Percentiles rank a stretch among this genome's conserved stretches.
Conservation (phyloP, 2,113 vertebrate genomes). For the Toxotes jaculatrix region DNA sequence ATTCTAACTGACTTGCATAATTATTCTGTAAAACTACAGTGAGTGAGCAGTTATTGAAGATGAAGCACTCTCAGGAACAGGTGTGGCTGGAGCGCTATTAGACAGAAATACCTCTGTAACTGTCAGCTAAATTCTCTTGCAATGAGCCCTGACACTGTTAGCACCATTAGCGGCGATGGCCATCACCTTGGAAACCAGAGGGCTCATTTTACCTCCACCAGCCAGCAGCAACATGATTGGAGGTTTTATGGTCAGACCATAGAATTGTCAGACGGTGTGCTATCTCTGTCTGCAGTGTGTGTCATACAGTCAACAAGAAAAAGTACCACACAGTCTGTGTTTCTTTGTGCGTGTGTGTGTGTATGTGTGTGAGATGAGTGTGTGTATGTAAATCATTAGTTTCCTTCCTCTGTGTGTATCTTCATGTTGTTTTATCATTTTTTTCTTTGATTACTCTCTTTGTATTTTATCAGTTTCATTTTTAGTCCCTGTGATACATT, state of each 20-base stretch:
- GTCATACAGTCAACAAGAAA: not conserved
- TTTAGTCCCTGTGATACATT: no score
- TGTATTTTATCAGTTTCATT: no score
- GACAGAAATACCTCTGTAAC: constrained; percentile 9
- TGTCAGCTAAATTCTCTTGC: not conserved
- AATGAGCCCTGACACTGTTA: constrained; percentile 5
- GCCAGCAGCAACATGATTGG: constrained; percentile 4
- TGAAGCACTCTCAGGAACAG: not conserved
- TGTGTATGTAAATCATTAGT: no score
- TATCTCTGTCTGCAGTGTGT: constrained; percentile 1
- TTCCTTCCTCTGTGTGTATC: no score
- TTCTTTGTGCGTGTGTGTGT: not conserved
- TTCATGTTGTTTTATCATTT: no score
- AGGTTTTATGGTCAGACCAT: constrained; percentile 1
- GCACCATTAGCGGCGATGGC: constrained; percentile 11
- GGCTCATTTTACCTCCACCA: constrained; percentile 3
- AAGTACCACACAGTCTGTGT: not conserved
- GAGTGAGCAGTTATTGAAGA: no score
- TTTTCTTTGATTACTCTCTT: no score
- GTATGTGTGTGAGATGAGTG: no score
- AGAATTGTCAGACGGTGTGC: not conserved
- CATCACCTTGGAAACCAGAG: constrained; percentile 39
- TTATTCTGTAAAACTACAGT: no score
- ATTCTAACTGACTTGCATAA: no score
- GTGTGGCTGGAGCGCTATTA: not conserved